These are phyloP conservation scores for Neosilurus mollespiculum DNA, from an alignment of 2,797 vertebrate genomes.

Conservation along the genomic window DNA sequence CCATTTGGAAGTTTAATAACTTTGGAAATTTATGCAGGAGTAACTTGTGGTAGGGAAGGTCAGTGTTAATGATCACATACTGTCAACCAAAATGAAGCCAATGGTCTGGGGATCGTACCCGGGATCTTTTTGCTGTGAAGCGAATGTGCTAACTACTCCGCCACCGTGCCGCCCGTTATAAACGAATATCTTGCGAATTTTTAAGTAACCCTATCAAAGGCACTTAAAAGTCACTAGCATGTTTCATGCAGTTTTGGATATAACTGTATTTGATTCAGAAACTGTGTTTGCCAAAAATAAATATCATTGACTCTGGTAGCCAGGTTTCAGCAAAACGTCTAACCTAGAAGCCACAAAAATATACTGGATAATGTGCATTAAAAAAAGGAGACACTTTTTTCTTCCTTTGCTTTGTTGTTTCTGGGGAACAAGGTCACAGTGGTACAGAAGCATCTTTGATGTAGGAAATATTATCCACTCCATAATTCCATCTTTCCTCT, in stretches of 20 bases:
- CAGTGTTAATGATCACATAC: background rate
- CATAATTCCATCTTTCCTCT: background rate
- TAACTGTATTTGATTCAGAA: background rate
- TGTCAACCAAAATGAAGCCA: background rate
- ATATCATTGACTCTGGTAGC: background rate
- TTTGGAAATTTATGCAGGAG: background rate
- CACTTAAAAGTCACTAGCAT: background rate
- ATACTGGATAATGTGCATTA: background rate
- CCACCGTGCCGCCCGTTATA: no score
- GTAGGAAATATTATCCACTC: background rate
- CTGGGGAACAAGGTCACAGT: background rate
- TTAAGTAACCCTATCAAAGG: background rate
- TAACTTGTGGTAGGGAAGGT: background rate
- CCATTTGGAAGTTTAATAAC: background rate
- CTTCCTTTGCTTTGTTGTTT: background rate
- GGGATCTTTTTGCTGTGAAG: no score
- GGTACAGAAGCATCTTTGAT: background rate
- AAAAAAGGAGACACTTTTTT: background rate
- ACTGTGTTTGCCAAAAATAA: constrained; percentile 1
- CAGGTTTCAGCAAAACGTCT: background rate
- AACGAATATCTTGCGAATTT: background rate
- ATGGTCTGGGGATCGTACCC: no score
- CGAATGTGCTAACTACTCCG: no score
- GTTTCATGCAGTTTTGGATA: background rate
- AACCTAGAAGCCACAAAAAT: background rate